phyloP scores from a whole-genome alignment of 2,113 vertebrate genomes.

The Oenanthe melanoleuca region DNA sequence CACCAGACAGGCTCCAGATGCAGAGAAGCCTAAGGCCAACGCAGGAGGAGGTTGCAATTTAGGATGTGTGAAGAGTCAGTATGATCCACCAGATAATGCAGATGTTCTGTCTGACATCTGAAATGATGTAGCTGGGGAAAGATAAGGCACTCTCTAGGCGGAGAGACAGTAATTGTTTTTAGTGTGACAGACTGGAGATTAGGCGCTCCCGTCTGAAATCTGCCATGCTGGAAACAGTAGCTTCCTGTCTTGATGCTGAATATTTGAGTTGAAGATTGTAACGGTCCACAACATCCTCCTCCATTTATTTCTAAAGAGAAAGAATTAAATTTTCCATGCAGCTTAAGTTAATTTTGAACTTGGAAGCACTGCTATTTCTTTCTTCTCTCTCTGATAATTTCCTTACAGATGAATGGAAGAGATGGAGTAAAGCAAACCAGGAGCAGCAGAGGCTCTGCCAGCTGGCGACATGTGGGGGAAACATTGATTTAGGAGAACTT shows the following conservation, averaged over 20 bases:
- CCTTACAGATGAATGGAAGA: background rate
- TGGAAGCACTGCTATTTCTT: constrained; percentile 6
- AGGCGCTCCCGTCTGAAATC: constrained; percentile 35
- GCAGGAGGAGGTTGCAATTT: constrained; percentile 1
- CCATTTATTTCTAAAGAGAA: constrained; percentile 6
- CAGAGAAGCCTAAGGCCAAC: constrained; percentile 2
- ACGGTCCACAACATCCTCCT: background rate
- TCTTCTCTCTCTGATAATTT: constrained; percentile 22
- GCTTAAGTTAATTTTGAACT: constrained; percentile 50
- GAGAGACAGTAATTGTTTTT: constrained; percentile 73
- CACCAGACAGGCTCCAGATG: constrained; percentile 18
- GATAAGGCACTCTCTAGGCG: constrained; percentile 57
- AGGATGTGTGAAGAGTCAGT: constrained; percentile 21
- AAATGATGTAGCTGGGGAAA: constrained; percentile 61
- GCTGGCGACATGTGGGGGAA: background rate
- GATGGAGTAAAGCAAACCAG: background rate
- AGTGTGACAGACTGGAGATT: constrained; percentile 71
- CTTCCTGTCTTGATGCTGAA: constrained; percentile 45
- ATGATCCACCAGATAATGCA: constrained; percentile 65
- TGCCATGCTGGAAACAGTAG: constrained; percentile 60
- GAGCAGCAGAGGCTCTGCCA: background rate
- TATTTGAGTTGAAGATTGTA: constrained; percentile 54
- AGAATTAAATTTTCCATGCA: constrained; percentile 31
- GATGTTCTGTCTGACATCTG: constrained; percentile 55
- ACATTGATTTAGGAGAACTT: background rate